Evolutionary conservation across 2,888 invertebrate genomes (phyloP).

Genomic region (Scaeva pyrastri): DNA sequence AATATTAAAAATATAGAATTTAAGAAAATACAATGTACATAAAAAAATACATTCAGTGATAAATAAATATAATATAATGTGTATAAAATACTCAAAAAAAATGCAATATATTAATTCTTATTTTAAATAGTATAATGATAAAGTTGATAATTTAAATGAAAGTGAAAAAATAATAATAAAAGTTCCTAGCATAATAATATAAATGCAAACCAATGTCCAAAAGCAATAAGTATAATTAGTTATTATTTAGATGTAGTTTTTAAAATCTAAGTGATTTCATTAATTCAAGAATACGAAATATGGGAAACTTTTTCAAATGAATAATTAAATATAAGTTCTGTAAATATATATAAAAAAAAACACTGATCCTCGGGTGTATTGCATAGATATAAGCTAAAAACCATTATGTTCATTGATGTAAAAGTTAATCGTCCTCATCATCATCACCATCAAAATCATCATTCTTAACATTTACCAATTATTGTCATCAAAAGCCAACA

Average conservation of each 20-base stretch:
- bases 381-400: constrained; percentile 4
- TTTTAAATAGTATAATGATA: too few relatives aligned
- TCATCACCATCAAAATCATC: constrained; percentile 1
- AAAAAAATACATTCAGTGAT: too few relatives aligned
- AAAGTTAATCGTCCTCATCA: constrained; percentile 9
- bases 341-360: background rate
- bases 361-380: background rate
- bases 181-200: background rate
- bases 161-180: background rate
- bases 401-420: constrained; percentile 14
- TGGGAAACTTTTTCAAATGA: background rate
- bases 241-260: background rate
- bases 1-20: too few relatives aligned
- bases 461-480: constrained; percentile 6
- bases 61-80: too few relatives aligned
- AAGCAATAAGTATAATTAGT: too few relatives aligned
- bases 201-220: background rate
- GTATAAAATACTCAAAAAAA: too few relatives aligned
- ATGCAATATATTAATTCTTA: too few relatives aligned
- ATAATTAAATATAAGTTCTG: background rate
- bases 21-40: too few relatives aligned
- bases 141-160: too few relatives aligned
- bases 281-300: background rate
- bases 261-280: constrained; percentile 10
- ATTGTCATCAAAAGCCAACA: constrained; percentile 19